Base-by-base conservation (phyloP, 64 coral and sea anemone genomes). In the Montipora cactus region DNA sequence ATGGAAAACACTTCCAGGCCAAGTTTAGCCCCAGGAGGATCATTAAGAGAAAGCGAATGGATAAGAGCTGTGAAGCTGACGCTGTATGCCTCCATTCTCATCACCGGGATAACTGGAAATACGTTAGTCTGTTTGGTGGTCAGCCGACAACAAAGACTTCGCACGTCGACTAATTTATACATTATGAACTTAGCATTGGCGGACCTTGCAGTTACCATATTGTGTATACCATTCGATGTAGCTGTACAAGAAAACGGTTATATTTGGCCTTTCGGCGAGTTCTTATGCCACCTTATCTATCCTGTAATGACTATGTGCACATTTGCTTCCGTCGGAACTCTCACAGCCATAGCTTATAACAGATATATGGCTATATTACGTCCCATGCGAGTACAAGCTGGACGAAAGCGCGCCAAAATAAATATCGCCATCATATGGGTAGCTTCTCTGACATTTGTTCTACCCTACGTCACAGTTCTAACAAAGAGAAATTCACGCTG, bases 141-240 rank as follows among this genome's bases (percentile, higher is more conserved):
- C 9, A 95, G 93, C 57, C 79, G 89, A 52, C 96, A 98, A 23
- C 96, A 95, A 64, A 87, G 75, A 48, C 89, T 98, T 7, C 89
- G 96, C 58, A 98, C 96, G 0, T 98, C 96, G 4, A 98, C 96
- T 78, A 98, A 98, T 72, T 98, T 94, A 46, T 98, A 95, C 74
- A 98, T 98, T n/a, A 90, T 98, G 46, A 98, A 89, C 49, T 61
- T 98, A 16, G 96, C 96, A 13, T 50, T 93, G 8, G 93, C 96
- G 4, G 96, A 98, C 75, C 76, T 98, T 4, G 96, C 93, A 2
- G 91, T 98, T 8, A 94, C 93, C 1, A 74, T 95, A 4, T 72
- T 98, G 5, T 98, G 96, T 62, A 98, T 98, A 46, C 96, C 96
- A 16, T 98, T 98, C 59, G 96, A 98, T 98, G 74, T 98, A 77